Evolutionary conservation across 1,140 invertebrate genomes (phyloP), one percentile per base, ranked within the genome.

Genomic region (Hycleus cichorii): DNA sequence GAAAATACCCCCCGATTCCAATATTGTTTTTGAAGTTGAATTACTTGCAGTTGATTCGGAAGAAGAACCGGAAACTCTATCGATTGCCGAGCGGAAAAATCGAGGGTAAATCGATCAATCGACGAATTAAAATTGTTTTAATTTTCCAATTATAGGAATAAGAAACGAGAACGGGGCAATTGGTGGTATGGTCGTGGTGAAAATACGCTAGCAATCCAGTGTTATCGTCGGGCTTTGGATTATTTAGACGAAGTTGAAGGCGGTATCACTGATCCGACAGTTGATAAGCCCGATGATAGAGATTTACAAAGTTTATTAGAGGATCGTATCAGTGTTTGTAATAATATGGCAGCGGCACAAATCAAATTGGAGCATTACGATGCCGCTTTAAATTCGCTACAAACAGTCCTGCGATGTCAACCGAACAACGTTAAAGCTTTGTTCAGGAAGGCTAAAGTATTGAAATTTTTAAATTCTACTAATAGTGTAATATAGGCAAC

Each of bases 341-440:
- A 95, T 71, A 95, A 95, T 74, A 81, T 95, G 76, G 90, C 91
- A 4, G 88, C 89, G 52, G 88, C 91, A 24, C 91, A 95, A 74
- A 81, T 95, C 39, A 93, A 92, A 77, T 84, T 88, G 26, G 82
- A 87, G 60, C 86, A 88, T 0, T 93, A 83, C 69, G 89, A 93
- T 65, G 83, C 86, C 26, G 92, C 92, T 10, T 75, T 92, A 4
- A 80, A 81, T 68, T 91, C 90, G 25, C 83, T 94, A 24, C 85
- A 91, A 43, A 79, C 83, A 72, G 92, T 95, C 1, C 72, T 95
- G 6, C 77, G 80, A 55, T 86, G 87, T 72, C 88, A 95, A 71
- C 90, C 92, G 9, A 76, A 86, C 57, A 95, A 96, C 78, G 83
- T 90, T 0, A 96, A 95, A 76, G 92, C 93, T 4, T 72, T 95